Evolutionary conservation across 2,888 invertebrate species (phyloP), one percentile per base, ranked within the genome.

Genomic region (Heteromurus nitidus): DNA sequence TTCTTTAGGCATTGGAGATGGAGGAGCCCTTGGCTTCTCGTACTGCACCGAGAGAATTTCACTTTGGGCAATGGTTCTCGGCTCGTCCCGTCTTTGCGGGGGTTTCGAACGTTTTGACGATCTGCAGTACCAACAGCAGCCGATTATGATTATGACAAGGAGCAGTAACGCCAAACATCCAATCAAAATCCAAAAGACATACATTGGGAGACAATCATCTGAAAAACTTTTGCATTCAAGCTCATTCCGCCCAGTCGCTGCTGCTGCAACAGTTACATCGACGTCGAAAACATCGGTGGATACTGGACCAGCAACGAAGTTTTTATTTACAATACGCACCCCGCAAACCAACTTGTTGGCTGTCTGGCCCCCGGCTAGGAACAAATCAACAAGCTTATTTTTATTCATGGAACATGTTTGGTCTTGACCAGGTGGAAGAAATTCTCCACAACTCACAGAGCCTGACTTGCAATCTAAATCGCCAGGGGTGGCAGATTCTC

Each of bases 161-260:
- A 85, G 7, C 7, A 84, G 20, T n/a, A 68, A 60, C 0, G 42
- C 80, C 11, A 85, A 22, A 28, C 74, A 70, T 1, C 81, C 82
- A 20, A 85, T 84, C 3, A 85, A 11, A 18, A 74, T 72, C 84
- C 84, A 85, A 50, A 85, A 83, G 0, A 84, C 42, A 20, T 50
- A 44, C 11, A 81, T 76, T 0, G 85, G 85, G 0, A 85, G 62
- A 28, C 85, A 85, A 7, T 58, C 76, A 30, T 85, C 85, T 0
- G 53, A 53, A 1, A 85, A 26, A 11, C 28, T 50, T 3, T 80
- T 67, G 53, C 83, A 83, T 50, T 76, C 67, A 3, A 30, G n/a
- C 22, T 62, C 42, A 16, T 13, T 16, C 9, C 44, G n/a, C 26
- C 16, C 31, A 24, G 11, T 16, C 9, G 16, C 24, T 26, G 26